phyloP scores from a whole-genome alignment of 2,888 invertebrate species.

The Melanostoma mellinum region DNA sequence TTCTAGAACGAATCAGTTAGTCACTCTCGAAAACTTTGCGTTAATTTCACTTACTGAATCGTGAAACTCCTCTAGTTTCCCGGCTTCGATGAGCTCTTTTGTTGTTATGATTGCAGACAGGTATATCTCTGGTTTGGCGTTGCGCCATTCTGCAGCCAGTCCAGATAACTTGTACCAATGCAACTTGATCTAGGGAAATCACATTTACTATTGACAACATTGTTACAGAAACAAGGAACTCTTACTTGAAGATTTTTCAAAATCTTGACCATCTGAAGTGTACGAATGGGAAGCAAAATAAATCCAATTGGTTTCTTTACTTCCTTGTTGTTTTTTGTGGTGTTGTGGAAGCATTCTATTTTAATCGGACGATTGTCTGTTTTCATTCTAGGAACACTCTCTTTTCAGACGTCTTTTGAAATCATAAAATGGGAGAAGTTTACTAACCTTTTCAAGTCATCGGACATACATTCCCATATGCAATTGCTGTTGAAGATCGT shows the following conservation, averaged over 20 bases:
- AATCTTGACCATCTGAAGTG: slow-evolving; percentile 86
- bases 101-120: slow-evolving; percentile 85
- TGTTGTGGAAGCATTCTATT: slow-evolving; percentile 86
- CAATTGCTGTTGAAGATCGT: slow-evolving; percentile 88
- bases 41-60: slow-evolving; percentile 73
- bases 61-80: slow-evolving; percentile 76
- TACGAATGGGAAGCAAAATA: slow-evolving; percentile 86
- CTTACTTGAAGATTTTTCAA: slow-evolving; percentile 81
- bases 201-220: not conserved
- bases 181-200: slow-evolving; percentile 82
- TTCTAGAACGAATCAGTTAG: slow-evolving; percentile 65
- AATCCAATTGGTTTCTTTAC: slow-evolving; percentile 86
- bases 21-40: not conserved
- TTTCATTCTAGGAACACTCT: slow-evolving; percentile 83
- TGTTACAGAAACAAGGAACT: not conserved
- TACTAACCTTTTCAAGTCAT: slow-evolving; percentile 85
- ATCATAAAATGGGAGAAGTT: not conserved
- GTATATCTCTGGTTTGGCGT: slow-evolving; percentile 85
- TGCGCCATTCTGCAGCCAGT: slow-evolving; percentile 84
- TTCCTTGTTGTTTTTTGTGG: slow-evolving; percentile 82
- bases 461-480: slow-evolving; percentile 90
- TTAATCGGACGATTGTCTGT: slow-evolving; percentile 89
- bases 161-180: slow-evolving; percentile 86
- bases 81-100: slow-evolving; percentile 78
- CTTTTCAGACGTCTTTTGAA: too few species aligned